Percentiles rank a stretch among this genome's conserved stretches.
Evolutionary conservation across 2,797 vertebrate species (phyloP).

Genomic region (Coranthus polyacanthus): DNA sequence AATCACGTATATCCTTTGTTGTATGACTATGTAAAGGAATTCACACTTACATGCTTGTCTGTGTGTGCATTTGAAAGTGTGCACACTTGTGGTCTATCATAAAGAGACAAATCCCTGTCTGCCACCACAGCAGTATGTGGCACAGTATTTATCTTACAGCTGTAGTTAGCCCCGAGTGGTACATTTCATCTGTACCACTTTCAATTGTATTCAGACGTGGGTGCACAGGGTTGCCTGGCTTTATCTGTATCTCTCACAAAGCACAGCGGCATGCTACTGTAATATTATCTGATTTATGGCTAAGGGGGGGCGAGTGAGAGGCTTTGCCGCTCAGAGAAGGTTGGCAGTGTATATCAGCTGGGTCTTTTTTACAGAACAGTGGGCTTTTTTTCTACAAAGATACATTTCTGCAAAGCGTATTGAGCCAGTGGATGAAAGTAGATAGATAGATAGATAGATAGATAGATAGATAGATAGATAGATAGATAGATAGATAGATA

Average conservation of each 20-base stretch:
- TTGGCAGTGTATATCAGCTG: slow-evolving; percentile 53
- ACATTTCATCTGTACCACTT: slow-evolving; percentile 75
- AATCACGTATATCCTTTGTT: slow-evolving; percentile 2
- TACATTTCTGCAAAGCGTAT: slow-evolving; percentile 25
- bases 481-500: too few relatives aligned
- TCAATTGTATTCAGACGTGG: slow-evolving; percentile 73
- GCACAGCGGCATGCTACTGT: slow-evolving; percentile 61
- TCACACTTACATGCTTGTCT: too few relatives aligned
- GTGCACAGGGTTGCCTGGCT: slow-evolving; percentile 67
- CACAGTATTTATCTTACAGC: slow-evolving; percentile 75
- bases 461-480: too few relatives aligned
- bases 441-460: slow-evolving; percentile 17
- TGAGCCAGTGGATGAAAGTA: slow-evolving; percentile 18
- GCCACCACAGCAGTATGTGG: slow-evolving; percentile 56
- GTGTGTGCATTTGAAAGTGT: slow-evolving; percentile 28
- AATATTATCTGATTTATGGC: slow-evolving; percentile 74
- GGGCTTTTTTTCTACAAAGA: slow-evolving; percentile 30
- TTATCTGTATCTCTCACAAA: slow-evolving; percentile 68
- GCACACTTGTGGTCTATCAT: slow-evolving; percentile 41
- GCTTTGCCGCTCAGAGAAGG: slow-evolving; percentile 59
- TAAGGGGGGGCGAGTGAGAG: slow-evolving; percentile 37
- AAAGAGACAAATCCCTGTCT: slow-evolving; percentile 57
- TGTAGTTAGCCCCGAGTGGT: slow-evolving; percentile 73
- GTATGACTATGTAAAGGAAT: not conserved
- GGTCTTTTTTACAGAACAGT: slow-evolving; percentile 47